Conservation (phyloP, 2,797 vertebrate species). For the Xerus rutilus region DNA sequence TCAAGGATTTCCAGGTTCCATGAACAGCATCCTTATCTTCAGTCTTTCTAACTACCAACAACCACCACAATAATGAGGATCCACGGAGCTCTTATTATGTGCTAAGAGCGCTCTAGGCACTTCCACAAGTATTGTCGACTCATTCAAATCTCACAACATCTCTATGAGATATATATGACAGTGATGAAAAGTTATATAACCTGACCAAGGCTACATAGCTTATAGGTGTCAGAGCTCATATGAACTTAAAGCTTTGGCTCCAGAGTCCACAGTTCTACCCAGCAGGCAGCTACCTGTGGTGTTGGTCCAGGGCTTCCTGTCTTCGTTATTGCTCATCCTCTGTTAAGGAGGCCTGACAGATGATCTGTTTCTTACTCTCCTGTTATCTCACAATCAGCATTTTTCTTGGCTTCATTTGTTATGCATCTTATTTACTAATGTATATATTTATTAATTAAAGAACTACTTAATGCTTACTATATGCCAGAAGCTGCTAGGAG, state of each 20-base stretch:
- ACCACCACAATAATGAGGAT: not conserved
- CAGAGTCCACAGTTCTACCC: not conserved
- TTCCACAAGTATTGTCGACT: not conserved
- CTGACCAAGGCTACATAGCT: not conserved
- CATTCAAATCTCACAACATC: not conserved
- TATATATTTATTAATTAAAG: slow-evolving; percentile 21
- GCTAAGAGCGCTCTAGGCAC: not conserved
- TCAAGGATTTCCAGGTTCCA: not conserved
- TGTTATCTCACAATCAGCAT: not conserved
- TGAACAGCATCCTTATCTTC: not conserved
- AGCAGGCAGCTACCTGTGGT: not conserved
- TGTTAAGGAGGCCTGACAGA: not conserved
- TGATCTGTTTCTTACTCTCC: not conserved
- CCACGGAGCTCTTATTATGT: not conserved
- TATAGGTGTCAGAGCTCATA: not conserved
- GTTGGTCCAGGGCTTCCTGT: not conserved
- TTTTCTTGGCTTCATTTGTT: slow-evolving; percentile 13
- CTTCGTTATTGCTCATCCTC: not conserved
- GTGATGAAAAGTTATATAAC: slow-evolving; percentile 1
- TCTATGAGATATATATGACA: not conserved
- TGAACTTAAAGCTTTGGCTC: not conserved
- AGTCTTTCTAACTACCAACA: not conserved
- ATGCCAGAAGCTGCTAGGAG: not conserved
- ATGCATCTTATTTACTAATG: slow-evolving; percentile 19
- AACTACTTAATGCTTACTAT: slow-evolving; percentile 11